Evolutionary conservation across 2,797 vertebrate genomes (phyloP).

Genomic region (Typhlichthys subterraneus): DNA sequence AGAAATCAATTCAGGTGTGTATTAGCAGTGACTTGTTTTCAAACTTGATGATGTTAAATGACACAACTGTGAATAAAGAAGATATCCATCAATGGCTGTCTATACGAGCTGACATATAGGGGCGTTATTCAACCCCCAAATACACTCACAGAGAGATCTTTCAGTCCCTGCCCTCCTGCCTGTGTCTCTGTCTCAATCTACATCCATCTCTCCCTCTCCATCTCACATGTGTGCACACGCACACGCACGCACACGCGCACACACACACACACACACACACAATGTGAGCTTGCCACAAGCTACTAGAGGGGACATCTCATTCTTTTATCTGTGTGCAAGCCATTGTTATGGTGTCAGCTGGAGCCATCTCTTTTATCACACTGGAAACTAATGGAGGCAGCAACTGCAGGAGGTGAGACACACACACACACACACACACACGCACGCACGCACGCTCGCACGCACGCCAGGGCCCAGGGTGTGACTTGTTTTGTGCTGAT

Average conservation of each 20-base stretch:
- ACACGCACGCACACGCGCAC: background rate
- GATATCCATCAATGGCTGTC: constrained; percentile 68
- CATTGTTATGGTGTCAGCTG: constrained; percentile 77
- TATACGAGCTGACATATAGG: constrained; percentile 43
- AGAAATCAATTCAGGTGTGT: constrained; percentile 53
- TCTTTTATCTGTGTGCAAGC: constrained; percentile 69
- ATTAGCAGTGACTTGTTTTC: constrained; percentile 60
- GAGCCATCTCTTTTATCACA: constrained; percentile 76
- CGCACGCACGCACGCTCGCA: constrained; percentile 22
- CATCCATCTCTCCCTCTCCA: background rate
- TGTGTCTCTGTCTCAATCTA: constrained; percentile 2
- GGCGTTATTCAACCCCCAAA: constrained; percentile 58
- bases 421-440: constrained; percentile 10
- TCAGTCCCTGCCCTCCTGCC: constrained; percentile 36
- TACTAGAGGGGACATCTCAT: constrained; percentile 70
- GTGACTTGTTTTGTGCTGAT: constrained; percentile 59
- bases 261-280: constrained; percentile 10
- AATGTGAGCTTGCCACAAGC: constrained; percentile 58
- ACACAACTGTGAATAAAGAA: constrained; percentile 63
- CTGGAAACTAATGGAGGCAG: constrained; percentile 78
- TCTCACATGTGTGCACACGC: constrained; percentile 10
- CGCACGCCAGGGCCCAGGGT: constrained; percentile 54
- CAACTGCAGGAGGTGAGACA: constrained; percentile 63
- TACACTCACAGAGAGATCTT: constrained; percentile 48
- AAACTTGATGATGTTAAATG: constrained; percentile 73